Base-by-base conservation (phyloP, 2,888 invertebrate genomes). In the Aspidiotus rigidus region DNA sequence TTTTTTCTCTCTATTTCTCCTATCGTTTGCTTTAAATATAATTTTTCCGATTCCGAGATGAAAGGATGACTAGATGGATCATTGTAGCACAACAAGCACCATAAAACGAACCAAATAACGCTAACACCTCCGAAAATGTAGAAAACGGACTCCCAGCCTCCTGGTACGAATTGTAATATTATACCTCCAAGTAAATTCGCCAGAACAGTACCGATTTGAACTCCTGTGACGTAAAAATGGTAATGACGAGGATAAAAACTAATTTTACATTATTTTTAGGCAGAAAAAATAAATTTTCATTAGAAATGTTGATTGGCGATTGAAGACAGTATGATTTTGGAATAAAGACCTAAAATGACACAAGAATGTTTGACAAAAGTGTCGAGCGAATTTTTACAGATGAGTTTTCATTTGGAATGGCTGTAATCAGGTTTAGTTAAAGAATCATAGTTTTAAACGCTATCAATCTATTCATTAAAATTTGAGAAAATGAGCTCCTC, bases 1-100 rank as follows among this genome's bases (percentile, higher is more conserved):
- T 72, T 75, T 72, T 74, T 73, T 71, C 75, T 69, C 40, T 74
- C 73, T 5, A 71, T 73, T 71, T 75, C 75, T 74, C 86, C 84
- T 66, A 89, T 79, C 66, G 86, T 84, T 75, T 85, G 83, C 74
- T 82, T 81, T 15, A 89, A 78, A 75, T 83, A 88, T 57, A 84
- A 83, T 76, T 83, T 84, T 76, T 90, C 89, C 70, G 83, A 81
- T 69, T 86, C 85, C 62, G 85, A 83, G 72, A 88, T 89, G 76
- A 83, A 88, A 0, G 89, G 89, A 79, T 89, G 89, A 2, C 84
- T 83, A 64, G 82, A 82, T 1, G 89, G 89, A 74, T 86, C 85
- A 66, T 76, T 76, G 70, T 74, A 76, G 44, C 76, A 73, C 10
- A 75, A 62, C 11, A 73, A 66, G 60, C 73, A 73, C 75, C 75